A percentile compares a stretch with the other conserved stretches of the same genome.
These are phyloP conservation scores for Catagonus wagneri DNA, from an alignment of 2,113 vertebrate species.

Conservation along the genomic window DNA sequence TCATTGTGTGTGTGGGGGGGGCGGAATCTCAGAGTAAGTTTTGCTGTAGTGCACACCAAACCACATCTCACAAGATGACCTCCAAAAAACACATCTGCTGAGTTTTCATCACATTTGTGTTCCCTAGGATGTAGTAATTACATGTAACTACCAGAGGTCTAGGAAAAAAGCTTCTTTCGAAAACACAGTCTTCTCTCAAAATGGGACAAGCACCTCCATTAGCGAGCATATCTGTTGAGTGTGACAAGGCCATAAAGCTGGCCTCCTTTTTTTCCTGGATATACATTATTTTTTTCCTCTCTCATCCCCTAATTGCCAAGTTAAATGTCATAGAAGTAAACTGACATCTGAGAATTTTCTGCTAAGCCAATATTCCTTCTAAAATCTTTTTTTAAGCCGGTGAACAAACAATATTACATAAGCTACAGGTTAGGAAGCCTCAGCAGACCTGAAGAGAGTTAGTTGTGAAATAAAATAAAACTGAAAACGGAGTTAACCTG, in stretches of 20 bases:
- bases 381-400: neutral
- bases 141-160: slow-evolving; percentile 64
- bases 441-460: neutral
- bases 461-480: slow-evolving; percentile 48
- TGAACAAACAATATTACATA: slow-evolving; percentile 31
- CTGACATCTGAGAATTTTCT: slow-evolving; percentile 35
- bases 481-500: neutral
- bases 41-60: slow-evolving; percentile 60
- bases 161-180: slow-evolving; percentile 54
- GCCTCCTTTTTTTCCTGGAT: neutral
- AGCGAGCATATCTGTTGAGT: slow-evolving; percentile 46
- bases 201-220: slow-evolving; percentile 60
- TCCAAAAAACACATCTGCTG: slow-evolving; percentile 45
- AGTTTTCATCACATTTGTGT: slow-evolving; percentile 56
- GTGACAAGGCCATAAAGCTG: slow-evolving; percentile 46
- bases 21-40: slow-evolving; percentile 59
- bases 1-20: slow-evolving; percentile 53
- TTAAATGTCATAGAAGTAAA: slow-evolving; percentile 57
- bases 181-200: slow-evolving; percentile 74
- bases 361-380: slow-evolving; percentile 25
- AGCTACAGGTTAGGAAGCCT: neutral
- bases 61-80: slow-evolving; percentile 55
- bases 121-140: slow-evolving; percentile 65
- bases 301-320: slow-evolving; percentile 19
- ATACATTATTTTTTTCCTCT: slow-evolving; percentile 18